Conservation (phyloP, 1,140 invertebrate species). For the Megathymus violae region DNA sequence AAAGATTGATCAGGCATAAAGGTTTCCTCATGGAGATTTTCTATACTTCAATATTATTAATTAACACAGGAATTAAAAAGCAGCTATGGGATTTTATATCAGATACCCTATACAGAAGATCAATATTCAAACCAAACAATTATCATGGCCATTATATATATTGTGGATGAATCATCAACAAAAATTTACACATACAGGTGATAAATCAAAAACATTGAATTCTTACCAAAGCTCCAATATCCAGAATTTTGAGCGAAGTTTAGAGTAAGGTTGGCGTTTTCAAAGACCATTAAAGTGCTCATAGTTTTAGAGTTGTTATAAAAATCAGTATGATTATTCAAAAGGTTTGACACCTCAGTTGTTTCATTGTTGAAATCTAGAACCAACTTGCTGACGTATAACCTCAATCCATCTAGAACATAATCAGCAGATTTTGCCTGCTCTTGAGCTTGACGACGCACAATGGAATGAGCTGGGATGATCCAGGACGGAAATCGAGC, state of each 20-base stretch:
- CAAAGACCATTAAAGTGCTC: slow-evolving; percentile 52
- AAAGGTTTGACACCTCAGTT: slow-evolving; percentile 33
- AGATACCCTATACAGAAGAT: no score
- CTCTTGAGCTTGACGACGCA: slow-evolving; percentile 51
- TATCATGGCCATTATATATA: no score
- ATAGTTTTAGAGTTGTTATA: slow-evolving; percentile 32
- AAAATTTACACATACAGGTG: no score
- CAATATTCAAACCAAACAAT: no score
- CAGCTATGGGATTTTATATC: no score
- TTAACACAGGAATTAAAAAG: no score
- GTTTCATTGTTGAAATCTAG: slow-evolving; percentile 33
- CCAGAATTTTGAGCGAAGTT: slow-evolving; percentile 57
- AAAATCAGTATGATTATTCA: slow-evolving; percentile 22
- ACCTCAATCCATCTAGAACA: slow-evolving; percentile 52
- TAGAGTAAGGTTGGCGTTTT: slow-evolving; percentile 46
- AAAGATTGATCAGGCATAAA: no score
- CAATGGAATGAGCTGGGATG: slow-evolving; percentile 51
- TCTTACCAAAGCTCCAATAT: slow-evolving; percentile 75
- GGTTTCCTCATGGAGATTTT: no score
- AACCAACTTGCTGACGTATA: slow-evolving; percentile 44
- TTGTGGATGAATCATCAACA: no score
- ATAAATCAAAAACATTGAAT: background rate
- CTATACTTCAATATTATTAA: no score
- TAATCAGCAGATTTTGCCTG: slow-evolving; percentile 25
- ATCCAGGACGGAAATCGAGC: slow-evolving; percentile 73